Base-by-base conservation (phyloP, 2,113 vertebrate genomes). In the Silurus glanis region DNA sequence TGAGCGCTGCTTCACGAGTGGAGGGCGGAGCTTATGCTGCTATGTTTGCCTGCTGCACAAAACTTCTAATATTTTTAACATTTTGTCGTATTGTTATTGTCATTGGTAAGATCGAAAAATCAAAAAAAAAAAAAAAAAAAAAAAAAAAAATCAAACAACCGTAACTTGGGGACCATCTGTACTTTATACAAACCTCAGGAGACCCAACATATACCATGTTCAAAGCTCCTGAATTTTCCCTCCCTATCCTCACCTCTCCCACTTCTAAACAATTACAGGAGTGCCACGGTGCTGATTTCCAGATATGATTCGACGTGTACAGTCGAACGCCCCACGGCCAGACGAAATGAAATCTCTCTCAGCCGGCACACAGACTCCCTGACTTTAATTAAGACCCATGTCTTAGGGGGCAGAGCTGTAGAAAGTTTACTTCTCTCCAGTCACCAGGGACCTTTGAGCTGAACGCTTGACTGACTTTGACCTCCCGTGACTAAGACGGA, bases 341-440 rank as follows among this genome's bases (percentile, higher is more conserved):
- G 56, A 83, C 79, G 66, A 81, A 81, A 56, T 55, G 25, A 61
- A 56, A 45, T 61, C 58, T 86, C 82, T 74, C 83, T n/a, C 47
- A 86, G 85, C 66, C 78, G 53, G 62, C 85, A 81, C 55, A 28
- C 19, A 59, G 83, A 81, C 64, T 89, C 58, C 14, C n/a, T 7
- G 61, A 25, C 59, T 87, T 87, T 85, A 89, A 89, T 89, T 89
- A 89, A 87, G 85, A 85, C 55, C 76, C 79, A 83, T 79, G 47
- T 83, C 83, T 83, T 79, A 58, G 19, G 82, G 83, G 83, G 79
- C 78, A 87, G 72, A 72, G 14, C 75, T 82, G 83, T 14, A 85
- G 79, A 89, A 85, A 85, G 71, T 83, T 85, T 59, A 82, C 79
- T 85, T 87, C 67, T 82, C 72, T 69, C 85, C 19, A 85, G 85